Evolutionary conservation across 2,888 invertebrate genomes (phyloP), one percentile per base, ranked within the genome.

Genomic region (Lasioglossum marginatum): DNA sequence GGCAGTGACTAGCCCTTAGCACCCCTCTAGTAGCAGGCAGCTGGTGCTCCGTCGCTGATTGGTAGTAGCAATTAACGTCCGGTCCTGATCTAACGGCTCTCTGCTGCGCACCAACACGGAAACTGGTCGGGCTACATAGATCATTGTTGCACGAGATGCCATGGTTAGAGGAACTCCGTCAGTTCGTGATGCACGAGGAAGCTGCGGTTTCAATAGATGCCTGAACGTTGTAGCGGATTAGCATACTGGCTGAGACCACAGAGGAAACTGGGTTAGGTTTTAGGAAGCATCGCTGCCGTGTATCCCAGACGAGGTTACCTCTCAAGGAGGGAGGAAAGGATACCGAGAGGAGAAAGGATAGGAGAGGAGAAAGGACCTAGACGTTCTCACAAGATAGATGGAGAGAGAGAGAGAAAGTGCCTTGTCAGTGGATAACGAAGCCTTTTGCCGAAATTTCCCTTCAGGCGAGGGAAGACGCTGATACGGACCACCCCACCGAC

Each of bases 41-140:
- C 75, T 85, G 85, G 80, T 87, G 84, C 85, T 79, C 82, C 89
- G 89, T 86, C 90, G 91, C 90, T 94, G 94, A 94, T 94, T 94
- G 92, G 93, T 94, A 93, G 93, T 92, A 90, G 94, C 92, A 93
- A 94, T 94, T 93, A 93, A 93, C 93, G 92, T 92, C 90, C 91
- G 88, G 90, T 91, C 82, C 90, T 89, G 93, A 92, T 93, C 92
- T 89, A 92, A 89, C 91, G 89, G 89, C 85, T 87, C 88, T 90
- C 86, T 88, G 91, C 85, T 82, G 77, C 84, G 85, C 86, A 89
- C 88, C 83, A 91, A 92, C 89, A 90, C 88, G 87, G 90, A 88
- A 90, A 87, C 78, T 45, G 88, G 88, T 89, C 89, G 83, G 83
- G 90, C 90, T 89, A 89, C 91, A 92, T 92, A 91, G 92, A 93